Conservation (phyloP, 2,888 invertebrate species). For the Parnassius apollo region DNA sequence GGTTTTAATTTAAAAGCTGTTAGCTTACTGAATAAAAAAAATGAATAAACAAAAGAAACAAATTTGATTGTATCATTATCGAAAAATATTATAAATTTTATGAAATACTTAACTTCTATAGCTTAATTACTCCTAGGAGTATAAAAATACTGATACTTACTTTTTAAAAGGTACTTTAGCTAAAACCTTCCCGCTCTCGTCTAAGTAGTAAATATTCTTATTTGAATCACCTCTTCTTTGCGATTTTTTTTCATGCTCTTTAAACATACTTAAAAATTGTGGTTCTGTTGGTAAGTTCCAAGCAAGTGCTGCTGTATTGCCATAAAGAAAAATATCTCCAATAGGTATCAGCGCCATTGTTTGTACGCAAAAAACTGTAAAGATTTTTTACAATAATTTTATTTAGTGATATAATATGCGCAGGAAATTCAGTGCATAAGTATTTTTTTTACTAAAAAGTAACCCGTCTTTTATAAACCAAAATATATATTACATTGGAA, state of each 20-base stretch:
- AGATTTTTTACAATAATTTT: background rate
- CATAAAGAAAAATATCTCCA: conserved; percentile 83
- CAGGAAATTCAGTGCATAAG: too few relatives aligned
- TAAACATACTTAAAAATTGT: conserved; percentile 51
- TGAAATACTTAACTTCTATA: too few relatives aligned
- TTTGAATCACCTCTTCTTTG: conserved; percentile 51
- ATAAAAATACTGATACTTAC: conserved; percentile 37
- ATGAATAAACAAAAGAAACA: too few relatives aligned
- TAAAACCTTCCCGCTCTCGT: conserved; percentile 54
- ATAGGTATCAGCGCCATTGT: conserved; percentile 80
- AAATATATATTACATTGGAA: too few relatives aligned
- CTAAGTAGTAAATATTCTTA: conserved; percentile 55
- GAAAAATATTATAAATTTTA: too few relatives aligned
- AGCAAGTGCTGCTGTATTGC: conserved; percentile 87
- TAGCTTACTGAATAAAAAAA: too few relatives aligned
- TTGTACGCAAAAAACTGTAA: conserved; percentile 84
- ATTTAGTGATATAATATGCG: too few relatives aligned
- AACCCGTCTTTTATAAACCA: too few relatives aligned
- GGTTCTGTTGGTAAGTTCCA: conserved; percentile 86
- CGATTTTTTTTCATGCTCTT: conserved; percentile 47
- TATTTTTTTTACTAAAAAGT: too few relatives aligned
- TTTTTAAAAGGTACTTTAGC: conserved; percentile 59
- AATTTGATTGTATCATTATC: too few relatives aligned
- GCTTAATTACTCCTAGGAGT: too few relatives aligned
- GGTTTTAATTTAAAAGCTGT: too few relatives aligned